A percentile compares a stretch with the other conserved stretches of the same genome.
phyloP scores from a whole-genome alignment of 2,113 vertebrate species.

The Megaceryle maxima region DNA sequence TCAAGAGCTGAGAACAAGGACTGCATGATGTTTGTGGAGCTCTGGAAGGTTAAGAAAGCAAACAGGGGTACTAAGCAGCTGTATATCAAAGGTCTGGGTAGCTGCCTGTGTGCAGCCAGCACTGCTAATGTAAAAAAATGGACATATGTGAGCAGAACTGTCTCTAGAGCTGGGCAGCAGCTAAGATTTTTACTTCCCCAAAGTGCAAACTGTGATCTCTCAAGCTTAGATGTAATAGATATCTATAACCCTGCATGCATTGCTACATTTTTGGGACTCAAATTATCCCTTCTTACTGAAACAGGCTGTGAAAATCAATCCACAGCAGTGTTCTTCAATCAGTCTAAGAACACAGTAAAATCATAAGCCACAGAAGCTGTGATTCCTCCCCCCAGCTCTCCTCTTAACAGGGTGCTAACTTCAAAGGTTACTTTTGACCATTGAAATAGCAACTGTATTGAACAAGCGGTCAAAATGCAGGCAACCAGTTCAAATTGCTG shows the following conservation, averaged over 20 bases:
- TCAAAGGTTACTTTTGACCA: constrained; percentile 9
- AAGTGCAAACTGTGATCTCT: not conserved
- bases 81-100: not conserved
- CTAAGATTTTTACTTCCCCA: not conserved
- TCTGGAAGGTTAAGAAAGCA: not conserved
- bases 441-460: constrained; percentile 22
- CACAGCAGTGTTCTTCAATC: not conserved
- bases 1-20: not conserved
- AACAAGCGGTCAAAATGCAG: not conserved
- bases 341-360: not conserved
- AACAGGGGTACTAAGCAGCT: not conserved
- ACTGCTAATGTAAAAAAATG: not conserved
- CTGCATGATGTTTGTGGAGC: not conserved
- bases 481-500: not conserved
- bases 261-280: not conserved
- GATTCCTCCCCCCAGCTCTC: not conserved
- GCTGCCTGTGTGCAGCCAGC: not conserved
- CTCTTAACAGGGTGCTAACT: not conserved
- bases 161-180: not conserved
- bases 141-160: not conserved
- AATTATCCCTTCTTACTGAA: not conserved
- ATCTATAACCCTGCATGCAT: not conserved
- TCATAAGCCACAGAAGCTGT: not conserved
- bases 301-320: not conserved
- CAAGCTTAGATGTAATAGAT: not conserved